phyloP scores from a whole-genome alignment of 2,113 vertebrate genomes.

The Xenopus tropicalis region DNA sequence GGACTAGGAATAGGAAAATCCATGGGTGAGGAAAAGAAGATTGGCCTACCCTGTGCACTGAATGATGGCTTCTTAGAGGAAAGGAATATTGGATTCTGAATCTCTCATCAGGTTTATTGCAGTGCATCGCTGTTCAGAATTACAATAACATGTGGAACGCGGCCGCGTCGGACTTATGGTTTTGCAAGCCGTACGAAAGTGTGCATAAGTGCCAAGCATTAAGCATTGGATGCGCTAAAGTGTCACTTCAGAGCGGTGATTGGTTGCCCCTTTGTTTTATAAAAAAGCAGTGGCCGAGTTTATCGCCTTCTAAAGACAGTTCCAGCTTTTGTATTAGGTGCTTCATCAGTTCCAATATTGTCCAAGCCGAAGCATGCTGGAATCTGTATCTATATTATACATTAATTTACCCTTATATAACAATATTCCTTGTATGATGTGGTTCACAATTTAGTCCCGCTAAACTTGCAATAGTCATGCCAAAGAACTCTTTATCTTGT shows the following conservation, averaged over 20 bases:
- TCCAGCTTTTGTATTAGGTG: constrained; percentile 45
- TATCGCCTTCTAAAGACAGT: constrained; percentile 75
- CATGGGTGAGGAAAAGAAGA: constrained; percentile 80
- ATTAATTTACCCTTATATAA: constrained; percentile 79
- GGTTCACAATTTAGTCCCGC: constrained; percentile 93
- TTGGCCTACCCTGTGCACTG: constrained; percentile 68
- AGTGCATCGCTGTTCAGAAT: constrained; percentile 78
- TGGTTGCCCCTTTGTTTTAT: constrained; percentile 70
- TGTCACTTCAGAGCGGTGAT: constrained; percentile 83
- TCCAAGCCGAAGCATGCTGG: constrained; percentile 84
- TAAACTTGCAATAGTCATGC: constrained; percentile 93
- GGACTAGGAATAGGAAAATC: constrained; percentile 87
- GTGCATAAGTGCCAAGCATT: constrained; percentile 56
- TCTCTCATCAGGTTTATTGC: constrained; percentile 84
- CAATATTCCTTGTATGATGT: constrained; percentile 88
- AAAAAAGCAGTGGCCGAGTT: constrained; percentile 62
- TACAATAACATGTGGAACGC: constrained; percentile 85
- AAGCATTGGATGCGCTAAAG: constrained; percentile 72
- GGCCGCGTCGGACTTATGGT: constrained; percentile 67
- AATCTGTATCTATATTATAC: constrained; percentile 78
- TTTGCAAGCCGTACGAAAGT: constrained; percentile 71
- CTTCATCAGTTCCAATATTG: constrained; percentile 74
- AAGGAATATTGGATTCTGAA: constrained; percentile 57
- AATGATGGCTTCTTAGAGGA: constrained; percentile 52
- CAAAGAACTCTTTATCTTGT: constrained; percentile 96